Base-by-base conservation (phyloP, 2,888 invertebrate species). In the Anodontia alba region DNA sequence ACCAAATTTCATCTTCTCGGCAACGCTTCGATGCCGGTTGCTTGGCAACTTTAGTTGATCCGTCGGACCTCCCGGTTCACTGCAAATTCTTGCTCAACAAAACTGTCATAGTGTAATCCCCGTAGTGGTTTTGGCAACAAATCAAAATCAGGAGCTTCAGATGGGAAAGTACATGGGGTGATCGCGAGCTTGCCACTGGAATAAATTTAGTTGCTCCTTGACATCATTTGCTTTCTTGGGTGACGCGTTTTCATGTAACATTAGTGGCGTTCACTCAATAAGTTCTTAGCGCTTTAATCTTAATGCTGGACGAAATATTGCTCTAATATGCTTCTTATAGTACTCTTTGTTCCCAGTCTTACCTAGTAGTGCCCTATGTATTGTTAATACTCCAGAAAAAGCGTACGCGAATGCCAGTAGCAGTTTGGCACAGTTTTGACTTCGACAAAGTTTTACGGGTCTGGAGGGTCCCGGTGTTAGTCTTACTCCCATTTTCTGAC, bases 11-110 rank as follows among this genome's bases (percentile, higher is more conserved):
- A 54, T 54, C 54, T 54, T 5, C 54, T 26, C 23, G 54, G 54
- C 54, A 54, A 54, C 54, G 54, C 26, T 26, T 54, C 26, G 54
- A 23, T 54, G 15, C 54, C 26, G 23, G 54, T 54, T 54, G 70
- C 49, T 70, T 49, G 49, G 70, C 49, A 70, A 70, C 49, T 33
- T 10, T 2, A 49, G 46, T 70, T 49, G 31, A 29, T 29, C 7
- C 31, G 43, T 49, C 70, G 43, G 33, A 70, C 70, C 29, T 70
- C 26, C 49, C n/a, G 31, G 49, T 26, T 33, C 70, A 70, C 49
- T 29, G 15, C 49, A 49, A 1, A 15, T 31, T 49, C 70, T 68
- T 33, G 20, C 33, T 33, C 62, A 23, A 33, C 62, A 17, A 62
- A 33, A 62, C 33, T 20, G 17, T 62, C 62, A 33, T 12, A 62